Percentiles rank a stretch among this genome's conserved stretches.
Conservation (phyloP, 2,113 vertebrate species). For the Puntigrus tetrazona region DNA sequence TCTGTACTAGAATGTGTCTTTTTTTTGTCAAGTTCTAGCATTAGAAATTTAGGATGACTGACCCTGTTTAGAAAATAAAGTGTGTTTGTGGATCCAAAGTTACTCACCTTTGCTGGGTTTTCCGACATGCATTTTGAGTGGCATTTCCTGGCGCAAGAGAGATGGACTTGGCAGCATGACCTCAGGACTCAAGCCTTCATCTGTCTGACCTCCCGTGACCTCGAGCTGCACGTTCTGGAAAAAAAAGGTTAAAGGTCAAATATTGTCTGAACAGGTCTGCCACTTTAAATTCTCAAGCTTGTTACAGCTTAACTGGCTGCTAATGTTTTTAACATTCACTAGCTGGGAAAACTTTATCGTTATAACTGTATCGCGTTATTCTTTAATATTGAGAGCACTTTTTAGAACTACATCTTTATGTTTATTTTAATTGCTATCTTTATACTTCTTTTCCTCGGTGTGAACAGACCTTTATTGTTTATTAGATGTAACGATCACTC, state of each 20-base stretch:
- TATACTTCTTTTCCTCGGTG: too few species aligned
- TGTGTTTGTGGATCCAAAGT: neutral
- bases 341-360: too few species aligned
- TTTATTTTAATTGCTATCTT: too few species aligned
- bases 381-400: too few species aligned
- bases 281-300: too few species aligned
- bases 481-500: too few species aligned
- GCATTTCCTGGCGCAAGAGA: conserved; percentile 79
- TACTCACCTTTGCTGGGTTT: conserved; percentile 83
- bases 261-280: too few species aligned
- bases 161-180: conserved; percentile 76
- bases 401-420: too few species aligned
- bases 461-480: too few species aligned
- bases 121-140: conserved; percentile 77
- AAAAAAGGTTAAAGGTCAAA: conserved; percentile 19
- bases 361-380: too few species aligned
- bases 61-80: neutral
- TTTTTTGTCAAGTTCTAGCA: neutral
- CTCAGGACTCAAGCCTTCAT: conserved; percentile 76
- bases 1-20: neutral
- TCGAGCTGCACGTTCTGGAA: conserved; percentile 73
- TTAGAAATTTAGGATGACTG: neutral
- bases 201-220: conserved; percentile 66
- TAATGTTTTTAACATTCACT: too few species aligned
- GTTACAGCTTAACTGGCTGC: too few species aligned